Evolutionary conservation across 2,888 invertebrate species (phyloP).

Genomic region (Phaedon cochleariae): DNA sequence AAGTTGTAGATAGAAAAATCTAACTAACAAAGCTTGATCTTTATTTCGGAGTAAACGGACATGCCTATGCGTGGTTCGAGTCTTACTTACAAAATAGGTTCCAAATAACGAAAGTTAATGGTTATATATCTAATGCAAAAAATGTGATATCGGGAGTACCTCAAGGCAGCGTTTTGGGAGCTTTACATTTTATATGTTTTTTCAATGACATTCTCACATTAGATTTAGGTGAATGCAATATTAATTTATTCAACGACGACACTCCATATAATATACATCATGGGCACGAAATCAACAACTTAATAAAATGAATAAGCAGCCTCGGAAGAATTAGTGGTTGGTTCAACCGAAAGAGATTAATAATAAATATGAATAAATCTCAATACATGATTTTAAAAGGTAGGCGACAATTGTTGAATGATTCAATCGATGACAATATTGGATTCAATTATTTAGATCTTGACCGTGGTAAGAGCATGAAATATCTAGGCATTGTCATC

Average conservation of each 20-base stretch:
- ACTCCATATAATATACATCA: not conserved
- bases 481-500: too few relatives aligned
- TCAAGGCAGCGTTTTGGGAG: not conserved
- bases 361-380: constrained; percentile 1
- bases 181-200: constrained; percentile 1
- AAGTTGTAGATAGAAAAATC: not conserved
- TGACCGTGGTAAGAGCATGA: not conserved
- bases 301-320: not conserved
- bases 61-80: too few relatives aligned
- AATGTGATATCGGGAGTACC: not conserved
- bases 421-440: not conserved
- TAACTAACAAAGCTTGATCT: not conserved
- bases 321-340: not conserved
- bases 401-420: not conserved
- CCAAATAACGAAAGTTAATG: not conserved
- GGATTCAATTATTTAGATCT: not conserved
- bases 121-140: not conserved
- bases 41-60: not conserved
- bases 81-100: not conserved
- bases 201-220: not conserved
- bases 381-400: constrained; percentile 1
- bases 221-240: not conserved
- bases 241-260: constrained; percentile 2
- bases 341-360: not conserved
- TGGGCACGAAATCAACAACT: not conserved